A percentile compares a stretch with the other conserved stretches of the same genome.
Evolutionary conservation across 2,888 invertebrate species (phyloP).

Genomic region (Volucella zonaria): DNA sequence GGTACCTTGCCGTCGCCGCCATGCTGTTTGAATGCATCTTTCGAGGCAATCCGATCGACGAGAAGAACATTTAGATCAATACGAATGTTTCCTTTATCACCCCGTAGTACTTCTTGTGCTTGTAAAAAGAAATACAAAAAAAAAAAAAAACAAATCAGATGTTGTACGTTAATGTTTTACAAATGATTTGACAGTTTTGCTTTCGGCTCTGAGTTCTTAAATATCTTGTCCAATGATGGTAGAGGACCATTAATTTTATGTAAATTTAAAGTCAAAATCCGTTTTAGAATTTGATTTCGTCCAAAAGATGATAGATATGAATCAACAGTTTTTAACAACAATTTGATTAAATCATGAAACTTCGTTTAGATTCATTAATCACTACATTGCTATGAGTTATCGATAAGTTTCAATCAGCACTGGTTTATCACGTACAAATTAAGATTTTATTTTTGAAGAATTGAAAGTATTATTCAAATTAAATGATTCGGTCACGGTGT

Average conservation of each 20-base stretch:
- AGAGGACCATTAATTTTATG: slow-evolving; percentile 57
- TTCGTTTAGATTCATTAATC: slow-evolving; percentile 34
- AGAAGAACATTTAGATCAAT: slow-evolving; percentile 53
- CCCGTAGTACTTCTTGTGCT: slow-evolving; percentile 29
- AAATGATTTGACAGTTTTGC: slow-evolving; percentile 72
- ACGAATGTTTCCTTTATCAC: slow-evolving; percentile 52
- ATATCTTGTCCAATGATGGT: slow-evolving; percentile 25
- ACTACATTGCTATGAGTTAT: slow-evolving; percentile 21
- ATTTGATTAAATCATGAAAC: slow-evolving; percentile 54
- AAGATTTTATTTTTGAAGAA: neutral
- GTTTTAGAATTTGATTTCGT: slow-evolving; percentile 35
- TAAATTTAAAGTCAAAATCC: slow-evolving; percentile 18
- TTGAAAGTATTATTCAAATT: neutral
- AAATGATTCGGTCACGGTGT: too few species aligned
- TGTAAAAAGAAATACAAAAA: slow-evolving; percentile 11
- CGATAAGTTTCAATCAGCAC: slow-evolving; percentile 11
- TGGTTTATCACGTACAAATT: slow-evolving; percentile 3
- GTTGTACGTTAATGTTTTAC: slow-evolving; percentile 67
- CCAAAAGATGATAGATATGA: slow-evolving; percentile 58
- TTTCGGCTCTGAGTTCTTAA: slow-evolving; percentile 51
- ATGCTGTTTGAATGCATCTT: slow-evolving; percentile 44
- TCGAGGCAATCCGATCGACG: slow-evolving; percentile 31
- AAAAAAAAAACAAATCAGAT: slow-evolving; percentile 19
- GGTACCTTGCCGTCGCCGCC: slow-evolving; percentile 30
- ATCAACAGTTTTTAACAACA: slow-evolving; percentile 54